Conservation (phyloP, 2,888 invertebrate genomes). For the Euclidia mi region DNA sequence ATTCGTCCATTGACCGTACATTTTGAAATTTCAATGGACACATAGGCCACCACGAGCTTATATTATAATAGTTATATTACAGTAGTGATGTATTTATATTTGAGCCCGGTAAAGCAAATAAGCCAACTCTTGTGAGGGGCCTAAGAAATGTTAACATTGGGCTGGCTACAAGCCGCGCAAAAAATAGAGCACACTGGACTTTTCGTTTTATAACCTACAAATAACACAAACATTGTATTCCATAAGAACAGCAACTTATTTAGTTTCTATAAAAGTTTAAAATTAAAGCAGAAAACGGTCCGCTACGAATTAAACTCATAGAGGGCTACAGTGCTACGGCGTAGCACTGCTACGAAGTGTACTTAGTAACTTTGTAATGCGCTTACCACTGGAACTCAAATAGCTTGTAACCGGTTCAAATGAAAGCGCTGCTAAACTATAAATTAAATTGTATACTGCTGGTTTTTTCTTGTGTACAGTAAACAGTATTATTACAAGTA, state of each 20-base stretch:
- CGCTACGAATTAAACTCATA: slow-evolving; percentile 57
- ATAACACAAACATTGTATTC: slow-evolving; percentile 43
- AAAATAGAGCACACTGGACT: slow-evolving; percentile 12
- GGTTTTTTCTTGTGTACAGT: slow-evolving; percentile 21
- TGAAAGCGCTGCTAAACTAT: slow-evolving; percentile 58
- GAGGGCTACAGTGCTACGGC: slow-evolving; percentile 53
- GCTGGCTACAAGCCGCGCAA: no score
- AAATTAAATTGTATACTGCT: slow-evolving; percentile 49
- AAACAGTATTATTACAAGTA: slow-evolving; percentile 7
- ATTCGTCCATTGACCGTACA: no score
- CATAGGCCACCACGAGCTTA: no score
- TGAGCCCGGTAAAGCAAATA: no score
- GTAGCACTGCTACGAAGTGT: slow-evolving; percentile 61
- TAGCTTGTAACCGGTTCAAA: slow-evolving; percentile 60
- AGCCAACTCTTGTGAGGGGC: no score
- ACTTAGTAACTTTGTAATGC: slow-evolving; percentile 62
- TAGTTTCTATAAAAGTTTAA: slow-evolving; percentile 60
- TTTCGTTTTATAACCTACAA: slow-evolving; percentile 37
- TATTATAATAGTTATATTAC: no score
- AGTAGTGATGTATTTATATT: no score
- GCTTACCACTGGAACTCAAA: slow-evolving; percentile 60
- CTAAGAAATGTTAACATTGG: no score
- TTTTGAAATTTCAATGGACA: no score
- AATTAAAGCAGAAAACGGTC: slow-evolving; percentile 61
- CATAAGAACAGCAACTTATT: slow-evolving; percentile 58